Base-by-base conservation (phyloP, 1,140 invertebrate genomes). In the Adelges cooleyi region DNA sequence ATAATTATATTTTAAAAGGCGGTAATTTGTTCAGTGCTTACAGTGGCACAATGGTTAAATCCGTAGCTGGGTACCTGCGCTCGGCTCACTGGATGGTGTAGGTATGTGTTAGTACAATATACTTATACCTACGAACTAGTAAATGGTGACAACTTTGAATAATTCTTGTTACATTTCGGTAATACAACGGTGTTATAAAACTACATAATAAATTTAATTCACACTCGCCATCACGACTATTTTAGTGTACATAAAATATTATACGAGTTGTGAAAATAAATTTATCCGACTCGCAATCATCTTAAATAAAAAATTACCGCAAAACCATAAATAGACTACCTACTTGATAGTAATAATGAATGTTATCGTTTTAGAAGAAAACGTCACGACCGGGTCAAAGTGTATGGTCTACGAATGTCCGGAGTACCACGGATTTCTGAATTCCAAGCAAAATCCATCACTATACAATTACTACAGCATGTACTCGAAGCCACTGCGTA, bases 331-430 rank as follows among this genome's bases (percentile, higher is more conserved):
- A 49, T 22, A 11, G n/a, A n/a, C n/a, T n/a, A n/a, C n/a, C n/a
- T n/a, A n/a, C n/a, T n/a, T n/a, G 18, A 49, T 22, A 49, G 20
- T 22, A 23, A 22, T 11, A 4, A 22, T 49, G 13, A 50, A 27
- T 27, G 9, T n/a, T n/a, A n/a, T n/a, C n/a, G n/a, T n/a, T 9
- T 27, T 15, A 27, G 20, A 15, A 3, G 22, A 3, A 3, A 13
- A 50, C 1, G n/a, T n/a, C 1, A 22, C 69, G 71, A 74, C 67
- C 70, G 69, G 65, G 67, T 46, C 59, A n/a, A 68, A 25, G n/a
- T 71, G 71, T 38, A 46, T 69, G 9, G 66, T 71, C 8, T 71
- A 59, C 18, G 71, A 71, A 13, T 71, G 71, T 54, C 71, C 71
- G 10, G 71, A 71, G 42, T 70, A 68, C 52, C 67, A 70, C 20